A percentile compares a stretch with the other conserved stretches of the same genome.
phyloP scores from a whole-genome alignment of 2,797 vertebrate species.

The Sciaenops ocellatus region DNA sequence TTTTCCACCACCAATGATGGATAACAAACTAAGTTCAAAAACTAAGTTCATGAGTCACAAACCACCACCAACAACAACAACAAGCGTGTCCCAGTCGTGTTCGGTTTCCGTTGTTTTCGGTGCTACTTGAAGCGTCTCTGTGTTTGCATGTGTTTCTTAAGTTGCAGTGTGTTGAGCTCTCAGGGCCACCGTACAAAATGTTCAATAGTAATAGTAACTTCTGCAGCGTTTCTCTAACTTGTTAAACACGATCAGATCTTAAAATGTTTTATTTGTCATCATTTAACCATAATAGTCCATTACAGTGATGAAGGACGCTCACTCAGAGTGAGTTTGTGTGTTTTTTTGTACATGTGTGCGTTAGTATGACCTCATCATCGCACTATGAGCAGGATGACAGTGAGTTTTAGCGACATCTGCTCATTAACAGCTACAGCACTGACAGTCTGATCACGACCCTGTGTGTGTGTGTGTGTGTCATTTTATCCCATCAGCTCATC shows the following conservation, averaged over 20 bases:
- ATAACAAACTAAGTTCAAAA: no score
- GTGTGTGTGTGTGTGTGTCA: constrained; percentile 22
- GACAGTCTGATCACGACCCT: constrained; percentile 17
- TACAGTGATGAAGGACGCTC: not conserved
- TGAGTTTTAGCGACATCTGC: constrained; percentile 62
- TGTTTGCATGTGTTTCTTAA: no score
- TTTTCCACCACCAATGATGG: no score
- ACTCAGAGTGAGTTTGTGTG: not conserved
- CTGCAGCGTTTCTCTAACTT: not conserved
- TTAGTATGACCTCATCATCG: constrained; percentile 30
- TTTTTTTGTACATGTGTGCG: constrained; percentile 6
- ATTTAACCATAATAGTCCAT: not conserved
- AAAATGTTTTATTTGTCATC: not conserved
- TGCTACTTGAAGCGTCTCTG: no score
- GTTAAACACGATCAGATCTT: not conserved
- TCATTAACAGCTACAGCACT: constrained; percentile 40
- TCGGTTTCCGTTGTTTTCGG: no score
- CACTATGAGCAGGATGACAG: constrained; percentile 39
- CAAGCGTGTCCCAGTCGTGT: no score
- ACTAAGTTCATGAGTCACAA: no score
- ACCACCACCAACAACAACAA: no score
- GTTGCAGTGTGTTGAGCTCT: no score
- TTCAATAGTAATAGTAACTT: no score
- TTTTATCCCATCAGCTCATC: constrained; percentile 48
- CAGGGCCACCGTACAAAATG: no score